These are phyloP conservation scores for Lycia hirtaria DNA, from an alignment of 2,888 invertebrate species.

Conservation along the genomic window DNA sequence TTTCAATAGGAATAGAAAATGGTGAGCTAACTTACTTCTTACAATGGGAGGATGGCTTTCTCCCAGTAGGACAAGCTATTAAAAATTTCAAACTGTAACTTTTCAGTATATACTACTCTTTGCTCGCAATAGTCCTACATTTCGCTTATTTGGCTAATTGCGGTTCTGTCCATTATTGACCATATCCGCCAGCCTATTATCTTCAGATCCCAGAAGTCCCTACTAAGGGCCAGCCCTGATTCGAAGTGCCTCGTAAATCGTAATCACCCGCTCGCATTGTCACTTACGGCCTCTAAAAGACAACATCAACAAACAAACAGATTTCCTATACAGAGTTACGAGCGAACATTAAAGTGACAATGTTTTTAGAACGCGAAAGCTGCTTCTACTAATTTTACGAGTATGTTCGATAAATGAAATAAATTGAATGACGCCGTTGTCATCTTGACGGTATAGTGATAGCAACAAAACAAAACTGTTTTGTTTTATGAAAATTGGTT, in stretches of 20 bases:
- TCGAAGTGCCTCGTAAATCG: constrained; percentile 65
- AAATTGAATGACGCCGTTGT: no score
- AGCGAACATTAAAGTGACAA: constrained; percentile 35
- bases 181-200: constrained; percentile 3
- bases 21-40: no score
- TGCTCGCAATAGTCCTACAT: no score
- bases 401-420: no score
- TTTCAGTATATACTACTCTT: no score
- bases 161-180: not conserved
- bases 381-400: constrained; percentile 23
- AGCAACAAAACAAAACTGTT: no score
- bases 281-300: constrained; percentile 43
- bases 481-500: constrained; percentile 15
- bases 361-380: constrained; percentile 30
- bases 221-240: constrained; percentile 55
- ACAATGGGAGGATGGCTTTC: no score
- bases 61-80: no score
- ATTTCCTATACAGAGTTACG: constrained; percentile 44
- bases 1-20: no score
- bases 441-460: no score
- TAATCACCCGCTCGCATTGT: constrained; percentile 52
- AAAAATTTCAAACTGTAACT: no score
- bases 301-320: constrained; percentile 45
- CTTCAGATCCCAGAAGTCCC: constrained; percentile 50
- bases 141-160: no score